Percentiles rank a stretch among this genome's conserved stretches.
These are phyloP conservation scores for Chrysaora quinquecirrha DNA, from an alignment of 30 jellyfish, hydroid and myxozoan species.

Conservation along the genomic window DNA sequence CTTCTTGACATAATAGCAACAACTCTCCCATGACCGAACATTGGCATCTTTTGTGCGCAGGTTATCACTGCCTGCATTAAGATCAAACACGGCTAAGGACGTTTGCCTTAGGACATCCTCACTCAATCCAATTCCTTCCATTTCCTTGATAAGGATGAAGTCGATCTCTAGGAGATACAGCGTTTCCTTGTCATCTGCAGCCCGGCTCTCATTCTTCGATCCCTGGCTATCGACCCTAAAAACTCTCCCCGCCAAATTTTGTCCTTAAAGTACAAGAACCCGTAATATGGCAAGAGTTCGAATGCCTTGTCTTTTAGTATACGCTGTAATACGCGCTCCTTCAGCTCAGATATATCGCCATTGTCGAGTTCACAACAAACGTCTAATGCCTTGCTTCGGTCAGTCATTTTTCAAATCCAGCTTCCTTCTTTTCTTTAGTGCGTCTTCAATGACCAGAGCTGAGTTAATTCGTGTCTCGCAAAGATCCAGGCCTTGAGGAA, in stretches of 20 bases:
- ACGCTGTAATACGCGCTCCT: background rate
- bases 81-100: background rate
- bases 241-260: constrained; percentile 47
- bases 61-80: background rate
- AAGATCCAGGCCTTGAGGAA: background rate
- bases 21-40: background rate
- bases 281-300: constrained; percentile 45
- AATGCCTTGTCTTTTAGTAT: constrained; percentile 7
- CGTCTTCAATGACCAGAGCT: background rate
- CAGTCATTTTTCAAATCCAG: background rate
- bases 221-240: background rate
- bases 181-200: background rate
- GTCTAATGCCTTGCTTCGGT: background rate
- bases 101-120: background rate
- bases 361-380: background rate
- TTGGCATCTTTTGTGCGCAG: background rate
- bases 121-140: background rate
- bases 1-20: background rate
- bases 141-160: constrained; percentile 4
- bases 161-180: constrained; percentile 7
- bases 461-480: background rate
- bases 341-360: constrained; percentile 16
- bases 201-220: background rate
- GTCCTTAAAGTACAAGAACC: constrained; percentile 40
- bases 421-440: background rate